phyloP scores from a whole-genome alignment of 1,140 invertebrate species.

The Aphidius ervi region DNA sequence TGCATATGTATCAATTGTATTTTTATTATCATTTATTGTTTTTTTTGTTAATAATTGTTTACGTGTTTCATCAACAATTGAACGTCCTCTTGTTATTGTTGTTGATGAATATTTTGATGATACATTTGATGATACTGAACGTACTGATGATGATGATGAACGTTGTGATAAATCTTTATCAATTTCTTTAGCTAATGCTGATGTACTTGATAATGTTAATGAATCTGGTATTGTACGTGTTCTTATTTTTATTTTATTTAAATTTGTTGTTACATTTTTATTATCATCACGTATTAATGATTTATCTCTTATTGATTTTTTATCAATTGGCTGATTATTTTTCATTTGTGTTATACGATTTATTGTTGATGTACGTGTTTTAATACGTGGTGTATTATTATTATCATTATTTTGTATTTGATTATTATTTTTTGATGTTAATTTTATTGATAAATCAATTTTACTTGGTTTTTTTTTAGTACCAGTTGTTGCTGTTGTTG shows the following conservation, averaged over 20 bases:
- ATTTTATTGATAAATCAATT: no score
- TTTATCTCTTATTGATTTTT: constrained; percentile 40
- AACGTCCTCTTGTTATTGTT: constrained; percentile 5
- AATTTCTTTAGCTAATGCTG: constrained; percentile 50
- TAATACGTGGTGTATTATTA: no score
- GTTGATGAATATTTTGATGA: constrained; percentile 3
- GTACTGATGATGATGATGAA: neutral
- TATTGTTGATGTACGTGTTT: no score
- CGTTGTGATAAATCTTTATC: constrained; percentile 45
- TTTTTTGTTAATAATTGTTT: constrained; percentile 38
- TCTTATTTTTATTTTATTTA: constrained; percentile 36
- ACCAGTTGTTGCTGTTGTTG: neutral
- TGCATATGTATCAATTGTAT: constrained; percentile 66
- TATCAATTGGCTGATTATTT: no score
- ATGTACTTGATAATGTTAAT: constrained; percentile 41
- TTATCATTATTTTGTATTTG: no score
- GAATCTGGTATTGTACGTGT: constrained; percentile 52
- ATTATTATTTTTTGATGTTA: no score
- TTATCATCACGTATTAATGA: constrained; percentile 12
- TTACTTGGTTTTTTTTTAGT: no score
- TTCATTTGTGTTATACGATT: no score
- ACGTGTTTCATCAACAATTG: neutral
- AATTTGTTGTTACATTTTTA: neutral
- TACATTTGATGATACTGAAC: neutral
- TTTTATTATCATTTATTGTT: constrained; percentile 42